phyloP scores from a whole-genome alignment of 2,888 invertebrate genomes.

The Tenthredo notha region DNA sequence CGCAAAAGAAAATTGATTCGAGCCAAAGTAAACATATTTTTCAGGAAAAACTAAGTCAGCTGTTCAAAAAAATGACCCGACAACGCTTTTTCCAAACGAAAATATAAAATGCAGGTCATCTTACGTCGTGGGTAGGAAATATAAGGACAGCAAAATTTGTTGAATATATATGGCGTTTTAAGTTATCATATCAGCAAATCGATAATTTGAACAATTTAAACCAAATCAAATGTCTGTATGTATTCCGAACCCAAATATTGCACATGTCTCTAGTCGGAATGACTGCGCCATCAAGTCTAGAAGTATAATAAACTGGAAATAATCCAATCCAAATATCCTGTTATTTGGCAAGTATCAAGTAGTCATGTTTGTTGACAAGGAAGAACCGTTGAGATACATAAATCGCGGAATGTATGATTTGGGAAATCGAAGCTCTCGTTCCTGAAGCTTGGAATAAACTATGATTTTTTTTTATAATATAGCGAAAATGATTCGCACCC shows the following conservation, averaged over 20 bases:
- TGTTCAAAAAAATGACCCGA: constrained; percentile 3
- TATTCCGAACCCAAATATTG: background rate
- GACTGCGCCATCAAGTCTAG: background rate
- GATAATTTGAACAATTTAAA: background rate
- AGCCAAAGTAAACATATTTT: constrained; percentile 37
- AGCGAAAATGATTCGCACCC: too few species aligned
- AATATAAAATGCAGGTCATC: background rate
- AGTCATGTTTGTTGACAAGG: constrained; percentile 12
- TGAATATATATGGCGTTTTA: background rate
- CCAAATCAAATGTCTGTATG: background rate
- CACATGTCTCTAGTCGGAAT: background rate
- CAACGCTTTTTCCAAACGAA: background rate
- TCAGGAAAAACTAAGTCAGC: background rate
- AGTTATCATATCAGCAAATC: background rate
- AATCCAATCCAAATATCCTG: constrained; percentile 21
- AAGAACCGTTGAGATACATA: too few species aligned
- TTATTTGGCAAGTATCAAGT: constrained; percentile 19
- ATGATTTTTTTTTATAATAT: too few species aligned
- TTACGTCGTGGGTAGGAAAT: background rate
- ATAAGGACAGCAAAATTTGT: background rate
- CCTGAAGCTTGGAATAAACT: background rate
- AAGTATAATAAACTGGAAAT: constrained; percentile 22
- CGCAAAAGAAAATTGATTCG: constrained; percentile 31
- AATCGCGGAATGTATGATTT: background rate
- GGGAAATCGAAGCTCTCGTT: background rate